Evolutionary conservation across 1,140 invertebrate species (phyloP).

Genomic region (Panulirus ornatus): DNA sequence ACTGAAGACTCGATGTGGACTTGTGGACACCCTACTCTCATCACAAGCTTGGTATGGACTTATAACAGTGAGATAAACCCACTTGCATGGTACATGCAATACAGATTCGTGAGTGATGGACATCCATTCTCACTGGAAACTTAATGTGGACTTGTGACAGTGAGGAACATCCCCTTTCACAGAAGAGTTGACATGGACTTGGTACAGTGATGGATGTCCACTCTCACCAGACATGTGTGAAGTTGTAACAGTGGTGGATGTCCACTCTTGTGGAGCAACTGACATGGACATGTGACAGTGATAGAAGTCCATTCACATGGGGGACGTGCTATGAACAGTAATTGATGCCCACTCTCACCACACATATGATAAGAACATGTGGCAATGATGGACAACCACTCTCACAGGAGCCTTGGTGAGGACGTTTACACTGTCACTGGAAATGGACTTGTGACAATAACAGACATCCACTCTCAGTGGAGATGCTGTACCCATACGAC

Average conservation of each 20-base stretch:
- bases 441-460: neutral
- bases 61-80: neutral
- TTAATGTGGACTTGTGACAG: no score
- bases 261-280: no score
- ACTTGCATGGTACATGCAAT: neutral
- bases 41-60: neutral
- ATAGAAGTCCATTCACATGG: no score
- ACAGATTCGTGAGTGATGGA: no score
- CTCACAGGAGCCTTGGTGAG: neutral
- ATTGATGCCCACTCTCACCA: neutral
- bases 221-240: neutral
- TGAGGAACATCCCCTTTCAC: neutral
- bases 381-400: neutral
- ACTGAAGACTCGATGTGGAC: neutral
- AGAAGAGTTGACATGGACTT: neutral
- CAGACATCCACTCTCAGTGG: neutral
- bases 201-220: neutral
- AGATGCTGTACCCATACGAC: neutral
- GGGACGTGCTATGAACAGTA: no score
- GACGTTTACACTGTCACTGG: constrained; percentile 3
- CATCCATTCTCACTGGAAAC: no score
- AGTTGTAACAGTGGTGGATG: neutral
- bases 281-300: no score
- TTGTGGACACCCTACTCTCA: no score
- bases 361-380: neutral